phyloP scores from a whole-genome alignment of 2,888 invertebrate genomes.

The Congeria kusceri region DNA sequence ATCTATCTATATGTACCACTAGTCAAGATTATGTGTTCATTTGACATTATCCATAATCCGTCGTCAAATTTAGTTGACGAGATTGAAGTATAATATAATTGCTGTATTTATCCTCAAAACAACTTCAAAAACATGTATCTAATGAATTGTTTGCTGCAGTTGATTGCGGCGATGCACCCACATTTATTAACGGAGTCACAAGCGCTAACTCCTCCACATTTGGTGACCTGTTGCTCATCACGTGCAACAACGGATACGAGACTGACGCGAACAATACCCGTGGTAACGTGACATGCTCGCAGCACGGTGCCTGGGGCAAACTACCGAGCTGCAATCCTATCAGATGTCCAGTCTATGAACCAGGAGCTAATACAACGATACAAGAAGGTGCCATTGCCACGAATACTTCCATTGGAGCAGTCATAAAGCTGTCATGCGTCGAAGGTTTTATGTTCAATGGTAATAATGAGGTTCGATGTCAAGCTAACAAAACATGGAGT shows the following conservation, averaged over 20 bases:
- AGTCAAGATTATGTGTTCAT: too few relatives aligned
- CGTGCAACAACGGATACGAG: constrained; percentile 26
- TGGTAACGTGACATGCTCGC: too few relatives aligned
- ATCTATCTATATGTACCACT: too few relatives aligned
- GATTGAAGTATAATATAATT: too few relatives aligned
- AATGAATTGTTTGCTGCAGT: constrained; percentile 3
- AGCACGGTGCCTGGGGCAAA: too few relatives aligned
- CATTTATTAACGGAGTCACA: neutral
- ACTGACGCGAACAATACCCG: neutral
- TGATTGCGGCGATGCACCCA: constrained; percentile 4
- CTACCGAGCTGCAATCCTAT: too few relatives aligned
- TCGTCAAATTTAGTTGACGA: too few relatives aligned
- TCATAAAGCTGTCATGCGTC: neutral
- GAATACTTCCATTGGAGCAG: neutral
- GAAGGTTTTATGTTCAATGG: neutral
- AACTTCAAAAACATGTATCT: neutral
- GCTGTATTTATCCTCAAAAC: too few relatives aligned
- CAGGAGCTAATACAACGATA: too few relatives aligned
- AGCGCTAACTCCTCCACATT: neutral
- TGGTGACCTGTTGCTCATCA: neutral
- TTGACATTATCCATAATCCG: too few relatives aligned
- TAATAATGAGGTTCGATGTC: constrained; percentile 3
- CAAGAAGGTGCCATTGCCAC: neutral
- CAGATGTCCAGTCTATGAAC: too few relatives aligned
- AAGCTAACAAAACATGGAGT: constrained; percentile 20